Conservation (phyloP, 2,113 vertebrate species). For the Solenodon paradoxus region DNA sequence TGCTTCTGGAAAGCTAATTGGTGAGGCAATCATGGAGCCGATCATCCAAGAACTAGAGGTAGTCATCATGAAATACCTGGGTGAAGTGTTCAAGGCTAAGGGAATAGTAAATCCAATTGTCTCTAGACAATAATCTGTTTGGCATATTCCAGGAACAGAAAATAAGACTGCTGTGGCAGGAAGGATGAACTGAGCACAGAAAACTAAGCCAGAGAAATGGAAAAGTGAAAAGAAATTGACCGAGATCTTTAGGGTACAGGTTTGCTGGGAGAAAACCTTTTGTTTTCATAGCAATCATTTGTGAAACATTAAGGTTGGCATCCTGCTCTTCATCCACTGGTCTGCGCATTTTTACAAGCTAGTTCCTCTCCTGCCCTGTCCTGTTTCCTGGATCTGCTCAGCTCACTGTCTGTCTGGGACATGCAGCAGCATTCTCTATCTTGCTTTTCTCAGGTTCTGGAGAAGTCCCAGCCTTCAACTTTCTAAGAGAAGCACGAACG, state of each 20-base stretch:
- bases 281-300: background rate
- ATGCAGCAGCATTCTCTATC: rapidly evolving
- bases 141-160: background rate
- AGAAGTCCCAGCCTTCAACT: background rate
- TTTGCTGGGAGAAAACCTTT: background rate
- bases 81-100: background rate
- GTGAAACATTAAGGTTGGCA: too few species aligned
- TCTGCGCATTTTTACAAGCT: rapidly evolving
- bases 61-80: background rate
- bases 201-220: background rate
- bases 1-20: background rate
- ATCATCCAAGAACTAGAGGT: background rate
- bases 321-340: rapidly evolving
- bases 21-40: background rate
- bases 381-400: background rate
- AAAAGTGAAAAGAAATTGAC: background rate
- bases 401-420: rapidly evolving
- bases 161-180: background rate
- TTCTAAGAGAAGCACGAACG: background rate
- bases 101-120: background rate
- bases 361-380: rapidly evolving
- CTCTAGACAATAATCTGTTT: background rate
- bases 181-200: background rate
- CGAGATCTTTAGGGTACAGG: too few species aligned
- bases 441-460: background rate